Evolutionary conservation across 2,888 invertebrate genomes (phyloP), one percentile per base, ranked within the genome.

Genomic region (Nephrocerus scutellatus): DNA sequence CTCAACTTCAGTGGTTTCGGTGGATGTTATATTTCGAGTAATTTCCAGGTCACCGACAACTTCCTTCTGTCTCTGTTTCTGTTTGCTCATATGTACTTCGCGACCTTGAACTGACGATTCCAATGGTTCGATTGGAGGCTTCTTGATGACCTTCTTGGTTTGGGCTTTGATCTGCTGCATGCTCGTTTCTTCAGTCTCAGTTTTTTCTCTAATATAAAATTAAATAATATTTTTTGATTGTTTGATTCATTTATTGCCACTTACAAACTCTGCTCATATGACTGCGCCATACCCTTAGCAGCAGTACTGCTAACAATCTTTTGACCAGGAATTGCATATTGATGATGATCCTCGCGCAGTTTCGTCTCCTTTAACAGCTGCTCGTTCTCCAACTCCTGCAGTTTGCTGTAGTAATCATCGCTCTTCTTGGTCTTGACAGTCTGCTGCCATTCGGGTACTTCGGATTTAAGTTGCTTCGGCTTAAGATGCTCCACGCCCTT

Each of bases 1-100:
- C 63, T 92, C 91, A 40, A 90, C 76, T 66, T 91, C 90, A 2
- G 90, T 87, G 2, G 89, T 92, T 71, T 92, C 91, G 7, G 90
- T 92, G 20, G 90, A 85, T 9, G 90, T 91, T 43, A 91, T 90
- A 60, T 91, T 90, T 49, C 92, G 77, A 1, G 89, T 89, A 35
- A 92, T 90, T 71, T 92, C 91, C 23, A 82, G 70, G 59, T 92
- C 89, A 9, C 89, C 92, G 36, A 83, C 75, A 3, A 80, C 75
- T 72, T 91, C 90, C 61, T 89, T 91, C 64, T 92, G 92, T 0
- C 79, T 79, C 71, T 92, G 92, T 57, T 85, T 87, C 57, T 90
- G 89, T 59, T 84, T 87, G 3, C 84, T 82, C 16, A 87, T 81
- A 59, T 89, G 82, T 5, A 90, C 82, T 71, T 91, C 91, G 50